Evolutionary conservation across 92 coral and sea anemone species (phyloP).

Genomic region (Porites divaricata): DNA sequence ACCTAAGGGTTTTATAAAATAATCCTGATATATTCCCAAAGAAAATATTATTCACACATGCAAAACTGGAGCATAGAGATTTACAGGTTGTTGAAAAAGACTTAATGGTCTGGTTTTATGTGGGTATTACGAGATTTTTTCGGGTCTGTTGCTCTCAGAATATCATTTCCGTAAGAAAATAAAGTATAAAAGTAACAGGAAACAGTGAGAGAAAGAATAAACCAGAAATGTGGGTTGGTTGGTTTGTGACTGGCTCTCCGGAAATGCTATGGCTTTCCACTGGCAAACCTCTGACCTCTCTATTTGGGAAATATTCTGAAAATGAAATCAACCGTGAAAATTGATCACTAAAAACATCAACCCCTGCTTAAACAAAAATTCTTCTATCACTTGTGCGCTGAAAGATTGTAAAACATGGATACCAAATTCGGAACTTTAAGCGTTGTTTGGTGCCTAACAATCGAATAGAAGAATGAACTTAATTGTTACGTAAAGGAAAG

Average conservation of each 20-base stretch:
- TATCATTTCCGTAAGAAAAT: constrained; percentile 21
- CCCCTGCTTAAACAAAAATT: constrained; percentile 1
- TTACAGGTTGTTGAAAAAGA: not conserved
- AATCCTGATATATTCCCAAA: constrained; percentile 1
- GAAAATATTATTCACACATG: constrained; percentile 4
- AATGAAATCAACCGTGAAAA: constrained; percentile 27
- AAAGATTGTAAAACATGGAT: not conserved
- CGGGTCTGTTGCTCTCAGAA: constrained; percentile 1
- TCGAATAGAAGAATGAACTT: not conserved
- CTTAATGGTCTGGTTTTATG: not conserved
- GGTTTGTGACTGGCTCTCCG: constrained; percentile 6
- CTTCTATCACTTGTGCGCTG: not conserved
- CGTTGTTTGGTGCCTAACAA: not conserved
- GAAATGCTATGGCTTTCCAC: constrained; percentile 13
- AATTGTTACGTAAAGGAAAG: constrained; percentile 33
- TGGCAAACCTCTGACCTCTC: constrained; percentile 1
- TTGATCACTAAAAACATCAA: constrained; percentile 13
- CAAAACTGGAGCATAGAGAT: not conserved
- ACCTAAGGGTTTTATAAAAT: not conserved
- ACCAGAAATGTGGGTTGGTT: not conserved
- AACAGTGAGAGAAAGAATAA: not conserved
- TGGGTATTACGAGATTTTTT: not conserved
- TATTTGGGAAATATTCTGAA: constrained; percentile 27
- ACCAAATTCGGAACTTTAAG: not conserved
- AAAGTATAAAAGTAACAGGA: not conserved